Base-by-base conservation (phyloP, 2,113 vertebrate genomes). In the Upupa epops region DNA sequence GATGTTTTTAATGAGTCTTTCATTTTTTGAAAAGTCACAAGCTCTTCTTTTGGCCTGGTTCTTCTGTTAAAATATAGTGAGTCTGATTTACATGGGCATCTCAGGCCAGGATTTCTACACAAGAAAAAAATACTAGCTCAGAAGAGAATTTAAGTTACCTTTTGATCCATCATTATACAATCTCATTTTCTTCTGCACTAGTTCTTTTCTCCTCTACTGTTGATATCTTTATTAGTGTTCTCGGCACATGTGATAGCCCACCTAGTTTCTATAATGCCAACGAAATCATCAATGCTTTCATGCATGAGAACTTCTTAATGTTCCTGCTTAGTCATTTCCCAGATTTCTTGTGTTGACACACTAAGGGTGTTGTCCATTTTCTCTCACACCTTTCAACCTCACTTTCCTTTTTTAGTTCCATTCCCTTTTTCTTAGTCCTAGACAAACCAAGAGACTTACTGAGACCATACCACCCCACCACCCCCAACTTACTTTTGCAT, bases 221-320 rank as follows among this genome's bases (percentile, higher is more conserved):
- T 93, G 88, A 93, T 92, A 19, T 0, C 65, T 89, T 71, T 93
- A 89, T 92, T 93, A 83, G 54, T 84, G 96, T 96, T 96, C 88
- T 71, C 89, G 79, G 93, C 93, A 92, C 63, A 82, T 17, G 34
- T 10, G 3, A 92, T 92, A 91, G 83, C 84, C 91, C 83, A 88
- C 70, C 40, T 20, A 0, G 32, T 89, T 92, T 94, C 78, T 91
- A 55, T 75, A 94, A 93, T 71, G 49, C 72, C 86, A 88, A 36
- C 77, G 91, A 93, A 94, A 92, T 90, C 72, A 87, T 89, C 85
- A 81, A 86, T 92, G 83, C 91, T 95, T 92, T 95, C 93, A 96
- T 91, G 84, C 92, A 89, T 81, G 56, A 94, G 55, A 92, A 75
- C 45, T 31, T 55, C 61, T 77, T 37, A 51, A 40, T 79, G 64